phyloP scores from a whole-genome alignment of 2,113 vertebrate species.

The Mus pahari region DNA sequence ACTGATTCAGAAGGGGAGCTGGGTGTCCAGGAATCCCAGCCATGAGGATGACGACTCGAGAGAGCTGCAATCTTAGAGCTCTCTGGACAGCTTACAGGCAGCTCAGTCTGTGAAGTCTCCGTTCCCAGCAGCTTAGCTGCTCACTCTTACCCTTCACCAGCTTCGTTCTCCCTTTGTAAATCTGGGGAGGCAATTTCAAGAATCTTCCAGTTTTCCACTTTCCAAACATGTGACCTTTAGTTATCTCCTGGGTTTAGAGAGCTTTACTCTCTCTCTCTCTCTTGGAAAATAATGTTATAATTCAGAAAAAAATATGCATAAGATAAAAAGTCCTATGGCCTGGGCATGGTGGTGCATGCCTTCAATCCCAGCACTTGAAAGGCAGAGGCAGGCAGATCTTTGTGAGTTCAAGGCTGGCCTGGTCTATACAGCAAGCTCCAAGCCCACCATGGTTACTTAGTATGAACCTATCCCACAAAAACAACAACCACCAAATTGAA shows the following conservation, averaged over 20 bases:
- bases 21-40: background rate
- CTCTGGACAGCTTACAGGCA: background rate
- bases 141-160: too few species aligned
- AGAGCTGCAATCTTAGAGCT: background rate
- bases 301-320: background rate
- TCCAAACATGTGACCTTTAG: background rate
- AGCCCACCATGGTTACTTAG: background rate
- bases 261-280: background rate
- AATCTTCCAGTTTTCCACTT: background rate
- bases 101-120: background rate
- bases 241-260: background rate
- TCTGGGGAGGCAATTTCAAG: background rate
- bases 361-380: background rate
- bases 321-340: background rate
- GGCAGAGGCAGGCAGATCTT: background rate
- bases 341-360: background rate
- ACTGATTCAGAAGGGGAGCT: background rate
- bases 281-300: background rate
- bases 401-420: background rate
- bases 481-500: background rate
- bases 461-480: background rate
- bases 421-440: background rate
- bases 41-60: too few species aligned
- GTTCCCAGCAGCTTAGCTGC: background rate
- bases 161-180: background rate